These are phyloP conservation scores for Chrosomus eos DNA, from an alignment of 2,797 vertebrate genomes.

Conservation along the genomic window DNA sequence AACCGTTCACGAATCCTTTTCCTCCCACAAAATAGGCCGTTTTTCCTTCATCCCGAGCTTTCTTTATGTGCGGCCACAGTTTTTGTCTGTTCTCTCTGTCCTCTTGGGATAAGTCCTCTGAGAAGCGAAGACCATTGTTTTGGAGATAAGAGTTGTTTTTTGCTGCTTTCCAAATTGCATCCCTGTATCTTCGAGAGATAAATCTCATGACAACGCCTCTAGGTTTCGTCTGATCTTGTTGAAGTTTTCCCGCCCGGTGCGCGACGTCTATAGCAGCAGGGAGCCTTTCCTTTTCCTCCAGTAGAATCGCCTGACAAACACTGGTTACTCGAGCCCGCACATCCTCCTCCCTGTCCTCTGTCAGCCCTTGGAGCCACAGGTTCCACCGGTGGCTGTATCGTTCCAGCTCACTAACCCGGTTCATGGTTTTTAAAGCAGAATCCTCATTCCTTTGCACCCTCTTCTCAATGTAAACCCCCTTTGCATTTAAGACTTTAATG, in stretches of 20 bases:
- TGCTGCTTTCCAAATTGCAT: constrained; percentile 5
- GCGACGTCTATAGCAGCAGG: not conserved
- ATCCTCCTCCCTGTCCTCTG: constrained; percentile 13
- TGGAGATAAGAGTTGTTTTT: not conserved
- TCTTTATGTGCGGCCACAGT: constrained; percentile 13
- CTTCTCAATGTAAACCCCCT: constrained; percentile 13
- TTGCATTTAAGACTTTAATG: constrained; percentile 19
- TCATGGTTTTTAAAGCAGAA: constrained; percentile 5
- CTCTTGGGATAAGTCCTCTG: constrained; percentile 14
- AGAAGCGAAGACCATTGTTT: not conserved
- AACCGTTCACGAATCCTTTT: constrained; percentile 10
- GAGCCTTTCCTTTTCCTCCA: constrained; percentile 7
- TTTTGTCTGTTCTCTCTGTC: constrained; percentile 10
- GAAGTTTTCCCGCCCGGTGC: not conserved
- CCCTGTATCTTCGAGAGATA: constrained; percentile 2
- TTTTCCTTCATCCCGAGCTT: constrained; percentile 11
- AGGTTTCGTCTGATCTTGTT: not conserved
- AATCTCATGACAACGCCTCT: constrained; percentile 1
- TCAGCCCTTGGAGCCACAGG: constrained; percentile 1
- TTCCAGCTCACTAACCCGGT: not conserved
- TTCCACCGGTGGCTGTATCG: constrained; percentile 17
- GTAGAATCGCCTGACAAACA: constrained; percentile 6
- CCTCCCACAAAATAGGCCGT: not conserved
- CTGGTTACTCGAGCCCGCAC: not conserved
- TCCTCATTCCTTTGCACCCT: constrained; percentile 6